A percentile compares a stretch with the other conserved stretches of the same genome.
Conservation (phyloP, 2,888 invertebrate species). For the Acanthosoma haemorrhoidale region DNA sequence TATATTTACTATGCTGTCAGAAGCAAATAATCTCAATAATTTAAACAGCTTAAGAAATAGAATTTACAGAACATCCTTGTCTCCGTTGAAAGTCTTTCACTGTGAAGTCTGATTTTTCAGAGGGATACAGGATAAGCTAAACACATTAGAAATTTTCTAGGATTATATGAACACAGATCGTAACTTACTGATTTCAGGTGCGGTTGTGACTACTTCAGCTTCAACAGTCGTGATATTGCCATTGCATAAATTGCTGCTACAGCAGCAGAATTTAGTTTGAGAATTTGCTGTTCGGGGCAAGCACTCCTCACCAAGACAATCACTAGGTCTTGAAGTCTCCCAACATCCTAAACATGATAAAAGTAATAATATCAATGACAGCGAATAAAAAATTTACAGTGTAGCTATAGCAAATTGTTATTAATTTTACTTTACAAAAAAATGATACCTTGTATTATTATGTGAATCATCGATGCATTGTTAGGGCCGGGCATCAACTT, state of each 20-base stretch:
- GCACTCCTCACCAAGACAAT: slow-evolving; percentile 51
- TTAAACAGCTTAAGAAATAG: too few relatives aligned
- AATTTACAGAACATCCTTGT: too few relatives aligned
- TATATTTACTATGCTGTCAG: too few relatives aligned
- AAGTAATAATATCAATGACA: too few relatives aligned
- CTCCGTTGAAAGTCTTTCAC: too few relatives aligned
- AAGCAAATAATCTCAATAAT: too few relatives aligned
- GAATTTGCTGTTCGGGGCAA: slow-evolving; percentile 53
- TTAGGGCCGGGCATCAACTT: slow-evolving; percentile 27
- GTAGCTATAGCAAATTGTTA: too few relatives aligned
- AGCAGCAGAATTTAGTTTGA: slow-evolving; percentile 75
- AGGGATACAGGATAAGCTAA: too few relatives aligned
- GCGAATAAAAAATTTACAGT: too few relatives aligned
- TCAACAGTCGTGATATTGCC: slow-evolving; percentile 51
- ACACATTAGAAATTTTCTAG: neutral
- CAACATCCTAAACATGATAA: slow-evolving; percentile 47
- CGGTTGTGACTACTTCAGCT: slow-evolving; percentile 6
- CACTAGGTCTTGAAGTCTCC: slow-evolving; percentile 48
- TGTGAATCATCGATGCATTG: slow-evolving; percentile 22
- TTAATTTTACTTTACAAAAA: too few relatives aligned
- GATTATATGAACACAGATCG: neutral
- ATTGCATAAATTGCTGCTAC: slow-evolving; percentile 73
- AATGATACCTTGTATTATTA: slow-evolving; percentile 13
- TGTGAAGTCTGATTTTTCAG: too few relatives aligned
- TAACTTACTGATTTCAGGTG: neutral